Conservation (phyloP, 2,113 vertebrate species). For the Brachyistius frenatus region DNA sequence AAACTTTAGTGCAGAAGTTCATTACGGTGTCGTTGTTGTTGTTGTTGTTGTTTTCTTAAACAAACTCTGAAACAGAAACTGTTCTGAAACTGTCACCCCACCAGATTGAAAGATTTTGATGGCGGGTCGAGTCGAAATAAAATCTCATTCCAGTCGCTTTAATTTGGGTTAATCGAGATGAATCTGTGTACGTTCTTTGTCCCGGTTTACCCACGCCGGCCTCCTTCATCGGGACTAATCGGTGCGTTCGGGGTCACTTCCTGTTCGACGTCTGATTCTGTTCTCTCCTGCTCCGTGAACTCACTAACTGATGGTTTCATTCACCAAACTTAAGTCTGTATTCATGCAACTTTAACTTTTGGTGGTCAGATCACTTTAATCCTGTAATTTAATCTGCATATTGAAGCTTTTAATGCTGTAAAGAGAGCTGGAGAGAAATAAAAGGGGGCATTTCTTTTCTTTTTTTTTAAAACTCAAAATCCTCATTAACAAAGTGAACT, state of each 20-base stretch:
- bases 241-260: slow-evolving; percentile 50
- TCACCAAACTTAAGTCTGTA: not conserved
- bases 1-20: too few relatives aligned
- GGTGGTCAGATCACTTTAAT: not conserved
- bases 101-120: not conserved
- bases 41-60: too few relatives aligned
- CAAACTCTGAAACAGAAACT: too few relatives aligned
- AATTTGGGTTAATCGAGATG: slow-evolving; percentile 8
- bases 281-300: slow-evolving; percentile 5
- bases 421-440: slow-evolving; percentile 19
- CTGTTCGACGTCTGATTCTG: slow-evolving; percentile 31
- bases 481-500: slow-evolving; percentile 52
- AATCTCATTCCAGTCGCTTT: slow-evolving; percentile 6
- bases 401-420: not conserved
- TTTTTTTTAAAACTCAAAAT: slow-evolving; percentile 21
- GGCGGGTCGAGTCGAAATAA: not conserved
- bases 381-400: not conserved
- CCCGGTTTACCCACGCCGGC: not conserved
- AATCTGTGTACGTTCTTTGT: not conserved
- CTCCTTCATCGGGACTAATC: not conserved
- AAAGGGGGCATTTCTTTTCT: not conserved
- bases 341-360: not conserved
- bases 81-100: not conserved
- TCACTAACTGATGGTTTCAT: too few relatives aligned
- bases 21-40: too few relatives aligned